Base-by-base conservation (phyloP, 2,888 invertebrate species). In the Dryomyza anilis region DNA sequence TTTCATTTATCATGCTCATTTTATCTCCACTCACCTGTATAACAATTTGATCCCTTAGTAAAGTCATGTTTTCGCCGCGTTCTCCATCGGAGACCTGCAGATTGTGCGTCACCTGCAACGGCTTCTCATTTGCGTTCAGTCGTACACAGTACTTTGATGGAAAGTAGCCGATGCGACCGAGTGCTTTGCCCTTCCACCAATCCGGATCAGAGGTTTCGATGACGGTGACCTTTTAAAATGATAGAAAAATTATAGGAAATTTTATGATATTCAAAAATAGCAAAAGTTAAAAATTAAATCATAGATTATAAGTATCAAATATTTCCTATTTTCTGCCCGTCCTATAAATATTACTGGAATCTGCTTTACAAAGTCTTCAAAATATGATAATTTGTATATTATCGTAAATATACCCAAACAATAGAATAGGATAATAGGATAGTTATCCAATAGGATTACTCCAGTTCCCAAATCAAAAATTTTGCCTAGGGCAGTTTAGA, bases 171-270 rank as follows among this genome's bases (percentile, higher is more conserved):
- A 92, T 88, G 76, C 92, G 89, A 29, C 96, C 96, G 68, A 95
- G 86, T 77, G 94, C 94, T 82, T 95, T 96, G 53, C 96, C 97
- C 85, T 95, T 95, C 96, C 96, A 97, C 97, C 96, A 97, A 79
- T 96, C 96, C 12, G 93, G 92, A 83, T 97, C 96, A 0, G 95
- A 91, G 52, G 94, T 95, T 81, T 97, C 97, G 72, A 95, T 94
- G 65, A 96, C 95, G 12, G 94, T 95, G 61, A 97, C 93, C 83
- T 91, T 89, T n/a, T n/a, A n/a, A n/a, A n/a, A n/a, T n/a, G n/a
- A n/a, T 33, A 33, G 12, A 33, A 33, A 33, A 8, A 12, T 33
- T 33, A 8, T 12, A 33, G 33, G 12, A 33, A 8, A 33, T 33
- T 33, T 33, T 33, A 6, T 12, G 12, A 33, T 33, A n/a, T 33